Base-by-base conservation (phyloP, 2,113 vertebrate species). In the Planiliza haematocheilus region DNA sequence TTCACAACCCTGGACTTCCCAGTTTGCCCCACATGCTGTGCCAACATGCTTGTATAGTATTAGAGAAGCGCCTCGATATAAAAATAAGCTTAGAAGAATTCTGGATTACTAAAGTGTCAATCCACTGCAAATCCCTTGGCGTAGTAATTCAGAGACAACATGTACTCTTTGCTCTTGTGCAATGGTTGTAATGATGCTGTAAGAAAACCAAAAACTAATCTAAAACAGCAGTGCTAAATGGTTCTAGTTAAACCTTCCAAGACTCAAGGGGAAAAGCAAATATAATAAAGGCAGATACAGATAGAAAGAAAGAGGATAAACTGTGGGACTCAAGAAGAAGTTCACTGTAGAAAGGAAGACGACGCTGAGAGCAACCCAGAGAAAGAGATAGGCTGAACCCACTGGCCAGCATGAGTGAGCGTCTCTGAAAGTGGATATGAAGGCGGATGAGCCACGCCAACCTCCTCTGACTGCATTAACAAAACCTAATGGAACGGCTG, bases 401-500 rank as follows among this genome's bases (percentile, higher is more conserved):
- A 73, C 30, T 52, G 58, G 74, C 60, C 73, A 51, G 79, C 67
- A 75, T 84, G 87, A 91, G 76, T 68, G 86, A 91, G 85, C 51
- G 7, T 84, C 84, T 91, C 69, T 87, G 86, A 90, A 90, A 91
- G 78, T 88, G 78, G 89, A 93, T 89, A 80, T 87, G 87, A 92
- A 90, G 83, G 86, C 85, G 79, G 90, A 91, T 87, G 91, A 91
- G 87, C 80, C 81, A 73, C 66, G 63, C 70, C 77, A 86, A 84
- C 85, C 88, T 88, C 88, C 90, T 85, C 89, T 88, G 91, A 93
- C 85, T 88, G 74, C 92, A 92, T 94, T 94, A 94, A 90, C 87
- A 74, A 87, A 89, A 91, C 89, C 81, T 93, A 94, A 94, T 94
- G 94, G 92, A 92, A 88, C 84, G 70, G 71, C 89, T 91, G 93